A percentile compares a stretch with the other conserved stretches of the same genome.
Conservation (phyloP, 2,888 invertebrate species). For the Venusia cambrica region DNA sequence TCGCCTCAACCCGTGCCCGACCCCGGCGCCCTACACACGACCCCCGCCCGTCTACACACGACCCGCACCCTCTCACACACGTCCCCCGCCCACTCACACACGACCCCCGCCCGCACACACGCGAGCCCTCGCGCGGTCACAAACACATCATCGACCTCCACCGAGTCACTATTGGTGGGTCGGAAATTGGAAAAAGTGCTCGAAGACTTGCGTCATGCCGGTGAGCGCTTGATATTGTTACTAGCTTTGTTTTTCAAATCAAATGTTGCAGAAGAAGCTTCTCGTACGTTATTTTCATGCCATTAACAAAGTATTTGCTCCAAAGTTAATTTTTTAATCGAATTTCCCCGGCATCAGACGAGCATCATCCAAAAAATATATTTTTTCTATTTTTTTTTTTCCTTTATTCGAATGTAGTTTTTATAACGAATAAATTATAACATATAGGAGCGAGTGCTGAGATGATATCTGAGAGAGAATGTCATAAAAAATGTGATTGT, state of each 20-base stretch:
- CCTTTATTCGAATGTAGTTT: no score
- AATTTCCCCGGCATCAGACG: no score
- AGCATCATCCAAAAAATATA: background rate
- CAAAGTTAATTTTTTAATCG: no score
- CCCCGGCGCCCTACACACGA: slow-evolving; percentile 60
- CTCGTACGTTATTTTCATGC: no score
- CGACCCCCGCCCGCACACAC: slow-evolving; percentile 2
- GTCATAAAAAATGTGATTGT: no score
- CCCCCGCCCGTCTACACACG: slow-evolving; percentile 73
- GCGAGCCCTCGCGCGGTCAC: slow-evolving; percentile 1
- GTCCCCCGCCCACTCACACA: slow-evolving; percentile 1
- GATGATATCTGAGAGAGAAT: no score
- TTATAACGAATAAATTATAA: no score
- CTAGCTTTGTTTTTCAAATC: no score
- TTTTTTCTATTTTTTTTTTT: background rate
- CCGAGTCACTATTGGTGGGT: slow-evolving; percentile 94
- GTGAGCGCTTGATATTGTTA: no score
- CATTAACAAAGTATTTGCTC: no score
- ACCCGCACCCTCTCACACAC: slow-evolving; percentile 33
- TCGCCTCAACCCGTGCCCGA: slow-evolving; percentile 35
- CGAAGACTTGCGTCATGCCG: slow-evolving; percentile 63
- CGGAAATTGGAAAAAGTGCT: slow-evolving; percentile 92
- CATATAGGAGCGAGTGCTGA: no score
- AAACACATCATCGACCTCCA: background rate
- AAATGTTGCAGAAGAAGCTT: no score